Base-by-base conservation (phyloP, 2,797 vertebrate species). In the Erpetoichthys calabaricus region DNA sequence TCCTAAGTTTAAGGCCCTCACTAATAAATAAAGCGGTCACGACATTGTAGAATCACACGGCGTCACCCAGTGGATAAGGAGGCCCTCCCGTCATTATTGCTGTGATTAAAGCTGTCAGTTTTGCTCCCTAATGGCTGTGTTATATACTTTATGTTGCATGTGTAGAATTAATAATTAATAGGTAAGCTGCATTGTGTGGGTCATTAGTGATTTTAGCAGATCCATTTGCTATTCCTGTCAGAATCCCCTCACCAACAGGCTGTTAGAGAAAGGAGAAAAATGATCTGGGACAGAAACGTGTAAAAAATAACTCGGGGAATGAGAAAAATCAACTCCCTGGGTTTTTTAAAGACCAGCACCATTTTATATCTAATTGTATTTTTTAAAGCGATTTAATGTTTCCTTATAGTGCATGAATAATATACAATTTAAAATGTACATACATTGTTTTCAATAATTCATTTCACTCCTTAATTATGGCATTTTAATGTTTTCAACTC, bases 221-320 rank as follows among this genome's bases (percentile, higher is more conserved):
- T 43, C 5, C 7, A 54, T 54, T 42, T 54, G 53, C 3, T 8
- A 42, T 41, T 4, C 42, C 9, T 54, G 5, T 42, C 53, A 42
- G 41, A 54, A 54, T 6, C 7, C 6, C 4, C 41, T 43, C 53
- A 51, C 50, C n/a, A 9, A 51, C 9, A 9, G 41, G 50, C 50
- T 5, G n/a, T 5, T 9, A 52, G 4, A 7, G 10, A 10, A 59
- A 45, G 42, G 45, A 46, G 45, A 51, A 56, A 9, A 45, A 5
- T 51, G 25, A 25, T 25, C 25, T 25, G 25, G 25, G 25, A 25
- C 25, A 25, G 25, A 25, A 25, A 25, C 25, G 25, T 25, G 25
- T 25, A 25, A 25, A 55, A 59, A 45, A 41, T 49, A 45, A 59
- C 56, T 45, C 51, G 42, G 56, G 7, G 25, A 53, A 44, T 53